A percentile compares a stretch with the other conserved stretches of the same genome.
These are phyloP conservation scores for Chrysoperla carnea DNA, from an alignment of 1,140 invertebrate species.

Conservation along the genomic window DNA sequence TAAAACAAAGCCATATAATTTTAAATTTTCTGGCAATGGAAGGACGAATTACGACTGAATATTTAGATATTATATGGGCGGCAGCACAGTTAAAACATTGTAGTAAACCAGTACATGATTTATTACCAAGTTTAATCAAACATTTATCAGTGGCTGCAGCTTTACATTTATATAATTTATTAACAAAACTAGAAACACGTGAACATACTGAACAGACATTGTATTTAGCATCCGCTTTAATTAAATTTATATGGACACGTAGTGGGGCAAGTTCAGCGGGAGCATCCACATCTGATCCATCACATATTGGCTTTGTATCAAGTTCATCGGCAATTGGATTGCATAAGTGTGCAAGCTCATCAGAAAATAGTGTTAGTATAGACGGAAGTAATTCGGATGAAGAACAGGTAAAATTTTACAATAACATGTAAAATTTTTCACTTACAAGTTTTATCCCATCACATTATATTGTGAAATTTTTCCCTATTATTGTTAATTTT, in stretches of 20 bases:
- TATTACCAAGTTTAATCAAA: constrained; percentile 76
- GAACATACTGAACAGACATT: constrained; percentile 89
- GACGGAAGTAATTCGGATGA: constrained; percentile 63
- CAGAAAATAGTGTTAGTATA: constrained; percentile 53
- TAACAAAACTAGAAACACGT: constrained; percentile 70
- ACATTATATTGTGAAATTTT: too few relatives aligned
- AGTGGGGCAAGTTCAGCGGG: constrained; percentile 32
- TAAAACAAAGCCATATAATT: constrained; percentile 88
- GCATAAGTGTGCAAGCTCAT: constrained; percentile 35
- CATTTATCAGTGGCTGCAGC: constrained; percentile 75
- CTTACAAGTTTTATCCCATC: too few relatives aligned
- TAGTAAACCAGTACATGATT: constrained; percentile 79
- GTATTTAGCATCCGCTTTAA: constrained; percentile 71
- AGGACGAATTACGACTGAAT: constrained; percentile 73
- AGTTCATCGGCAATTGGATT: constrained; percentile 30
- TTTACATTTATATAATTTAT: constrained; percentile 66
- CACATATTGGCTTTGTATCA: constrained; percentile 29
- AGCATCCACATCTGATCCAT: constrained; percentile 24
- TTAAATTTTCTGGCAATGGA: constrained; percentile 85
- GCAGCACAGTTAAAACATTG: constrained; percentile 89
- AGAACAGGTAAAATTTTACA: constrained; percentile 26
- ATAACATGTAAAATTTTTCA: too few relatives aligned
- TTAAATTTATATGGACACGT: constrained; percentile 77
- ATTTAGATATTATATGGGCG: constrained; percentile 86
- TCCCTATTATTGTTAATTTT: too few relatives aligned